phyloP scores from a whole-genome alignment of 2,888 invertebrate genomes.

The Temnothorax unifasciatus region DNA sequence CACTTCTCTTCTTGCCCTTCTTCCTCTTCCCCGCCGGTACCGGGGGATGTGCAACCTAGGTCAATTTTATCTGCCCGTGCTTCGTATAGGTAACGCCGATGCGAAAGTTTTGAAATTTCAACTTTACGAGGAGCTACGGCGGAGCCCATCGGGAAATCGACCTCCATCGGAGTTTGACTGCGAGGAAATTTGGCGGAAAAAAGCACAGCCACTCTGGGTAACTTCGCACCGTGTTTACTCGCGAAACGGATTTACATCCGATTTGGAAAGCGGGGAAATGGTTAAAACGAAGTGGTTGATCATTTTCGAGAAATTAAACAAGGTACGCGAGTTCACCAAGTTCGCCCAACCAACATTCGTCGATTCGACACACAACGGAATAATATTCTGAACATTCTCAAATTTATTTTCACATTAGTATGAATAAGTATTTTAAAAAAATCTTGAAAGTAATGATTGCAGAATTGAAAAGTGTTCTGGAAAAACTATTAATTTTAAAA shows the following conservation, averaged over 20 bases:
- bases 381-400: background rate
- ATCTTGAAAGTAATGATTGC: background rate
- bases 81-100: constrained; percentile 25
- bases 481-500: constrained; percentile 17
- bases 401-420: constrained; percentile 11
- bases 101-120: constrained; percentile 67
- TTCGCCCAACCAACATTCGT: background rate
- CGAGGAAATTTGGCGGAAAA: constrained; percentile 38
- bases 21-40: background rate
- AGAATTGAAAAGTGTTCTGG: background rate
- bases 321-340: background rate
- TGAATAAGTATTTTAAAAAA: background rate
- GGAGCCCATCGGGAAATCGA: constrained; percentile 68
- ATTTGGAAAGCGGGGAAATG: background rate
- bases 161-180: constrained; percentile 33
- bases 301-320: background rate
- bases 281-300: background rate
- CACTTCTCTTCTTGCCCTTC: constrained; percentile 4
- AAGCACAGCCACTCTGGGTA: constrained; percentile 27
- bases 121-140: constrained; percentile 48
- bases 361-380: background rate
- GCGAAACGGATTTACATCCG: constrained; percentile 34
- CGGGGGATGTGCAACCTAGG: constrained; percentile 49
- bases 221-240: constrained; percentile 19
- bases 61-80: constrained; percentile 66